Evolutionary conservation across 2,888 invertebrate genomes (phyloP).

Genomic region (Entomobrya proxima): DNA sequence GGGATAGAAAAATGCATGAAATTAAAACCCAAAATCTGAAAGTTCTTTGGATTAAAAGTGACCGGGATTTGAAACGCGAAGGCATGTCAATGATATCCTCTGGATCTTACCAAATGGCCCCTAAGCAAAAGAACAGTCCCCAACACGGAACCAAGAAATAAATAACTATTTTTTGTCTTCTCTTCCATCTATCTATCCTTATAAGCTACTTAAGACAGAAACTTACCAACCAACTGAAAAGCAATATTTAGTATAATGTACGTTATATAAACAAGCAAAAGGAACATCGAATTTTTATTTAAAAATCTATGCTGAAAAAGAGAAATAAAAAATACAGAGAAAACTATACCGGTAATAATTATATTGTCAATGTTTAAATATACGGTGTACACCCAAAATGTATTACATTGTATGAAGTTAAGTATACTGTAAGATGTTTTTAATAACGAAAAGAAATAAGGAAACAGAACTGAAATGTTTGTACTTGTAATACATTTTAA

Average conservation of each 20-base stretch:
- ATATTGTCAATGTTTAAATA: no score
- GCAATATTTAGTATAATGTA: no score
- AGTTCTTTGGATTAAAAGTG: constrained; percentile 66
- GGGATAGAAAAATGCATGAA: constrained; percentile 66
- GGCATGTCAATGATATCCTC: constrained; percentile 29
- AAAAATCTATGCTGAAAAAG: no score
- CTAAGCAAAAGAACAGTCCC: constrained; percentile 64
- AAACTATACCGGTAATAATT: no score
- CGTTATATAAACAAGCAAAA: no score
- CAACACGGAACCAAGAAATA: constrained; percentile 63
- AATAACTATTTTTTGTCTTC: neutral
- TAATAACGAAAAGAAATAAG: neutral
- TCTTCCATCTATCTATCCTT: no score
- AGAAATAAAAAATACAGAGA: no score
- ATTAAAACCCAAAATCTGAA: constrained; percentile 67
- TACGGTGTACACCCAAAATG: neutral
- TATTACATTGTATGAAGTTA: neutral
- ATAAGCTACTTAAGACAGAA: no score
- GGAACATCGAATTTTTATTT: no score
- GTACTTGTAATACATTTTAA: neutral
- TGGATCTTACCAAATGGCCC: constrained; percentile 55
- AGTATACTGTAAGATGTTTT: neutral
- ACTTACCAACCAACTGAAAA: no score
- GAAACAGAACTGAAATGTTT: neutral
- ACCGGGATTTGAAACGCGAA: constrained; percentile 44